Conservation (phyloP, 2,888 invertebrate species). For the Asteroscopus sphinx region DNA sequence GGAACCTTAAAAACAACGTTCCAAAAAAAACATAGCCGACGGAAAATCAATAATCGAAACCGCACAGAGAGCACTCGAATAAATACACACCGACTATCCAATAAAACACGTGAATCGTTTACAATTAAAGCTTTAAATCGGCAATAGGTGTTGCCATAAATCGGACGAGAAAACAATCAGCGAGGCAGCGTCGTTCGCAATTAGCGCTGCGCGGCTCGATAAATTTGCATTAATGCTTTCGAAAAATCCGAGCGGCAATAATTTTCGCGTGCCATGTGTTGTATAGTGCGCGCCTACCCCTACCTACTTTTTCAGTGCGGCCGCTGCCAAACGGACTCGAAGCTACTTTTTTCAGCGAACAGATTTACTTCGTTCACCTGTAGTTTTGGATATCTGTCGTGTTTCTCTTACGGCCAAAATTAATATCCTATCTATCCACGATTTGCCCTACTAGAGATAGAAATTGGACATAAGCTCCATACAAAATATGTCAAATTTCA, state of each 20-base stretch:
- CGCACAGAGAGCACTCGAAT: conserved; percentile 83
- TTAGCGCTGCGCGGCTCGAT: conserved; percentile 89
- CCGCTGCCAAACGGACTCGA: conserved; percentile 56
- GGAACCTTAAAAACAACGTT: conserved; percentile 71
- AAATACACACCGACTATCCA: conserved; percentile 88
- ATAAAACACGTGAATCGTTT: conserved; percentile 90
- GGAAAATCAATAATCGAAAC: conserved; percentile 87
- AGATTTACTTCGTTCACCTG: conserved; percentile 49
- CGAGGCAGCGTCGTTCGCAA: conserved; percentile 87
- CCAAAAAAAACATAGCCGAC: conserved; percentile 69
- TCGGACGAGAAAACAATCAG: conserved; percentile 89
- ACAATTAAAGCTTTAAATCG: conserved; percentile 90
- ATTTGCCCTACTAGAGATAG: no score
- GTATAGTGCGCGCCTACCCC: conserved; percentile 66
- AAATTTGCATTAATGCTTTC: conserved; percentile 90
- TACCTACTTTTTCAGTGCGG: conserved; percentile 56
- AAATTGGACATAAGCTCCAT: no score
- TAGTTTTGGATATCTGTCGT: conserved; percentile 52
- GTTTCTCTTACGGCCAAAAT: conserved; percentile 47
- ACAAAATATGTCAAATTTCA: no score
- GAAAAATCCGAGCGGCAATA: conserved; percentile 88
- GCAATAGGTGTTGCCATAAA: conserved; percentile 90
- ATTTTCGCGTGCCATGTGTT: conserved; percentile 85
- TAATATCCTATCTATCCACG: no score
- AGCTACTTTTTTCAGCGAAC: conserved; percentile 50